A percentile compares a stretch with the other conserved stretches of the same genome.
Evolutionary conservation across 2,888 invertebrate genomes (phyloP).

Genomic region (Cenopis cana): DNA sequence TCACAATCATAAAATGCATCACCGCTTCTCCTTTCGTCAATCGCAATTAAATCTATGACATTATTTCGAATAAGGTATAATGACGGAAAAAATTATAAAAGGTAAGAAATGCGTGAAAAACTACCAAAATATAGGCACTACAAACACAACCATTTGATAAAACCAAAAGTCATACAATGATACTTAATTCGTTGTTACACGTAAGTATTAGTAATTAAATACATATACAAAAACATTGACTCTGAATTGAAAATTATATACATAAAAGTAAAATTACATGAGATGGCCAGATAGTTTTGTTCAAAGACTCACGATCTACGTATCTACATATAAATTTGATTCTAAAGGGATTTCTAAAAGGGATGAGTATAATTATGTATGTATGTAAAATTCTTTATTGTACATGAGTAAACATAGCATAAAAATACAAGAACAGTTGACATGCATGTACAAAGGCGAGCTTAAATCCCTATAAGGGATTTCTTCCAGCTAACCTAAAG

Average conservation of each 20-base stretch:
- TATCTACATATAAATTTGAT: not conserved
- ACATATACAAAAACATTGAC: not conserved
- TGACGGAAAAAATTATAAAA: constrained; percentile 11
- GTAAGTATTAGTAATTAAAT: constrained; percentile 5
- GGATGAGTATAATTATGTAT: not conserved
- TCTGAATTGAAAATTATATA: not conserved
- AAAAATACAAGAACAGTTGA: too few species aligned
- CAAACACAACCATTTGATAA: constrained; percentile 26
- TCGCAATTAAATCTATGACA: constrained; percentile 5
- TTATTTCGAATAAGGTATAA: constrained; percentile 10
- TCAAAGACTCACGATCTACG: too few species aligned
- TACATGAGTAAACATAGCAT: too few species aligned
- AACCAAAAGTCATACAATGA: constrained; percentile 11
- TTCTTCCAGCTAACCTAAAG: too few species aligned
- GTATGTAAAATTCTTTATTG: too few species aligned
- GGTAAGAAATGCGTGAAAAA: constrained; percentile 6
- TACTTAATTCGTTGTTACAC: not conserved
- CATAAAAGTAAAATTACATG: not conserved
- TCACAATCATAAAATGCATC: not conserved
- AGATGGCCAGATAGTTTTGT: not conserved
- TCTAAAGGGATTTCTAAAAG: not conserved
- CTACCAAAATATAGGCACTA: constrained; percentile 17
- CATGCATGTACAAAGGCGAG: too few species aligned
- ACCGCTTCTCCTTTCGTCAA: not conserved
- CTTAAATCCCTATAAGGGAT: too few species aligned